Percentiles rank a stretch among this genome's conserved stretches.
These are phyloP conservation scores for Cryptus armator DNA, from an alignment of 2,888 invertebrate genomes.

Conservation along the genomic window DNA sequence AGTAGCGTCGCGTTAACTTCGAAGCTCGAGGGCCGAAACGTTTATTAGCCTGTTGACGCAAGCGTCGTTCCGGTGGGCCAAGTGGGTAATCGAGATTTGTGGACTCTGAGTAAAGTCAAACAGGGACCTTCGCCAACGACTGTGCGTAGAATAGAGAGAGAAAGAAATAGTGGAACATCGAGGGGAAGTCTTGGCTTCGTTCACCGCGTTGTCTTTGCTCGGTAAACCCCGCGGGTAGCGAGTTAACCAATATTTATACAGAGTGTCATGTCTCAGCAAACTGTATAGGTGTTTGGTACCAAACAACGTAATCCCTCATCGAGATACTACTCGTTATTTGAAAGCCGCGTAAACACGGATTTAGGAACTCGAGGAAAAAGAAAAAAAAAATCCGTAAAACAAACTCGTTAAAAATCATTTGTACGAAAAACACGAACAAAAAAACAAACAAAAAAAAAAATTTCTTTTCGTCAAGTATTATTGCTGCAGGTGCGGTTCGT, in stretches of 20 bases:
- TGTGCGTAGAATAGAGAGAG: slow-evolving; percentile 31
- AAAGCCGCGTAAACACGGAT: slow-evolving; percentile 22
- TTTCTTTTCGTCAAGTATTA: not conserved
- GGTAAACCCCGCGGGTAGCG: slow-evolving; percentile 77
- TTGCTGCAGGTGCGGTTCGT: not conserved
- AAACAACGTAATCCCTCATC: slow-evolving; percentile 61
- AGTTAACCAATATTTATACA: slow-evolving; percentile 80
- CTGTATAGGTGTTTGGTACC: slow-evolving; percentile 52
- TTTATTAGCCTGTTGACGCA: slow-evolving; percentile 69
- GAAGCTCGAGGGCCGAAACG: slow-evolving; percentile 48
- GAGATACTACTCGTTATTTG: slow-evolving; percentile 1
- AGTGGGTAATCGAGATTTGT: slow-evolving; percentile 81
- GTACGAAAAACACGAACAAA: not conserved
- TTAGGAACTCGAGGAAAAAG: slow-evolving; percentile 8
- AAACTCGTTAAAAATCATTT: not conserved
- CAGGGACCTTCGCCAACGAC: slow-evolving; percentile 50
- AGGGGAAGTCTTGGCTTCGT: slow-evolving; percentile 48
- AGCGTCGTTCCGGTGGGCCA: slow-evolving; percentile 66
- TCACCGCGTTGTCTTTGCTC: slow-evolving; percentile 78
- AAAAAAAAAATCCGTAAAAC: not conserved
- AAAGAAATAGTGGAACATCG: slow-evolving; percentile 8
- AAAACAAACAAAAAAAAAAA: not conserved
- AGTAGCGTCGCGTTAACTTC: not conserved
- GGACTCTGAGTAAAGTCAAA: slow-evolving; percentile 78
- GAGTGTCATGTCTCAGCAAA: slow-evolving; percentile 69